Conservation (phyloP, 2,888 invertebrate genomes). For the Sipha maydis region DNA sequence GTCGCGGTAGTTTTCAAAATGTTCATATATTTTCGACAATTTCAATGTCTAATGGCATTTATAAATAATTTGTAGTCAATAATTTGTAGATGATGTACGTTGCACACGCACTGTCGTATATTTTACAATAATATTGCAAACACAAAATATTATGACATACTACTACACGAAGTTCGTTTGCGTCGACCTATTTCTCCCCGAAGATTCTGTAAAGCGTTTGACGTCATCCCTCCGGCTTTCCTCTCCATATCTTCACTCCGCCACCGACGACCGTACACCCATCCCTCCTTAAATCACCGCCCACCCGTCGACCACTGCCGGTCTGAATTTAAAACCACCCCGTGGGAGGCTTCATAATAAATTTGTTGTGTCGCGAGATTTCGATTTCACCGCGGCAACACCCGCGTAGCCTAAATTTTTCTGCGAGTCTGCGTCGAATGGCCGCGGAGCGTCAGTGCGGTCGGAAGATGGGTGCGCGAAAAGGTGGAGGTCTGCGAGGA, state of each 20-base stretch:
- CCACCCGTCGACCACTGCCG: background rate
- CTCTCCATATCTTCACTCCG: background rate
- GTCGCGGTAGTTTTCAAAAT: too few relatives aligned
- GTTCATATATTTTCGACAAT: background rate
- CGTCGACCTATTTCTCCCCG: background rate
- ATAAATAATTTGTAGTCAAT: too few relatives aligned
- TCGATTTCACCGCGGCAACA: slow-evolving; percentile 7
- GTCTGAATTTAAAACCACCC: background rate
- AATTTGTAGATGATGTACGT: background rate
- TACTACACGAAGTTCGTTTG: background rate
- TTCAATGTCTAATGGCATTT: background rate
- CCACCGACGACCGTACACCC: background rate
- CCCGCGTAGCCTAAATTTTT: background rate
- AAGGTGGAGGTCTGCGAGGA: too few relatives aligned
- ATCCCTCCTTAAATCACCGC: background rate
- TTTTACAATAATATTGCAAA: background rate
- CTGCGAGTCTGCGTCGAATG: background rate
- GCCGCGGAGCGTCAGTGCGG: too few relatives aligned
- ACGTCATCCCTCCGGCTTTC: slow-evolving; percentile 2
- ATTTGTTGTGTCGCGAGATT: slow-evolving; percentile 29
- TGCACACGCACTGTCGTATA: too few relatives aligned
- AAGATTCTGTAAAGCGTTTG: slow-evolving; percentile 1
- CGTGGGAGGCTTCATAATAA: slow-evolving; percentile 37
- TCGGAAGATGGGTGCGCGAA: too few relatives aligned
- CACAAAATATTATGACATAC: background rate